Conservation (phyloP, 92 coral and sea anemone species). For the Muricea muricata region DNA sequence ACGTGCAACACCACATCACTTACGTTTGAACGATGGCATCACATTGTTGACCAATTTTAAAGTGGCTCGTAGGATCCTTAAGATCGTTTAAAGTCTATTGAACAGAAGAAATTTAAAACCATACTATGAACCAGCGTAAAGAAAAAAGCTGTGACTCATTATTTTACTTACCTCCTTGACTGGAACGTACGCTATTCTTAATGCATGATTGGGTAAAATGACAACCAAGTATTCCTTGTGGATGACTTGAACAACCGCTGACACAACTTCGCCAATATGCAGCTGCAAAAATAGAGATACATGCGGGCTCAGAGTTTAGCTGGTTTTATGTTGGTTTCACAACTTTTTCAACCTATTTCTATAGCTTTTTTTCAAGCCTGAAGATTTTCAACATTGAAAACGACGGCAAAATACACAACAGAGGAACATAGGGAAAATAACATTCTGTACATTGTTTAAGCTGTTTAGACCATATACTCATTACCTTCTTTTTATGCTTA, state of each 20-base stretch:
- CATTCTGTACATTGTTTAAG: neutral
- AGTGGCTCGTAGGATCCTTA: slow-evolving; percentile 83
- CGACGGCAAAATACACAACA: neutral
- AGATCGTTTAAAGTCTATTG: slow-evolving; percentile 87
- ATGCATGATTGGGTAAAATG: slow-evolving; percentile 68
- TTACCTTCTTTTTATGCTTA: slow-evolving; percentile 67
- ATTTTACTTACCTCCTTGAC: slow-evolving; percentile 68
- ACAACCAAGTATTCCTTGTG: slow-evolving; percentile 75
- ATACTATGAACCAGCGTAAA: neutral
- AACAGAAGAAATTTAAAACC: neutral
- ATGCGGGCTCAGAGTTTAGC: too few relatives aligned
- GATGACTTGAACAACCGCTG: slow-evolving; percentile 75
- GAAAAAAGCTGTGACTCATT: neutral
- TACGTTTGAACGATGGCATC: slow-evolving; percentile 73
- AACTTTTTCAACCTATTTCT: too few relatives aligned
- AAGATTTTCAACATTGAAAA: neutral
- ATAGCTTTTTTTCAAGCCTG: too few relatives aligned
- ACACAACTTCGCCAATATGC: slow-evolving; percentile 61
- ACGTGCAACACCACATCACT: neutral
- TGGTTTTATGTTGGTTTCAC: too few relatives aligned
- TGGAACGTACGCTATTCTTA: slow-evolving; percentile 77
- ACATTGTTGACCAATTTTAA: slow-evolving; percentile 78
- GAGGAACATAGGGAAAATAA: neutral
- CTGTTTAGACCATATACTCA: too few relatives aligned
- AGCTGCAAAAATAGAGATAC: slow-evolving; percentile 48